Evolutionary conservation across 2,797 vertebrate genomes (phyloP), one percentile per base, ranked within the genome.

Genomic region (Hemitrygon akajei): DNA sequence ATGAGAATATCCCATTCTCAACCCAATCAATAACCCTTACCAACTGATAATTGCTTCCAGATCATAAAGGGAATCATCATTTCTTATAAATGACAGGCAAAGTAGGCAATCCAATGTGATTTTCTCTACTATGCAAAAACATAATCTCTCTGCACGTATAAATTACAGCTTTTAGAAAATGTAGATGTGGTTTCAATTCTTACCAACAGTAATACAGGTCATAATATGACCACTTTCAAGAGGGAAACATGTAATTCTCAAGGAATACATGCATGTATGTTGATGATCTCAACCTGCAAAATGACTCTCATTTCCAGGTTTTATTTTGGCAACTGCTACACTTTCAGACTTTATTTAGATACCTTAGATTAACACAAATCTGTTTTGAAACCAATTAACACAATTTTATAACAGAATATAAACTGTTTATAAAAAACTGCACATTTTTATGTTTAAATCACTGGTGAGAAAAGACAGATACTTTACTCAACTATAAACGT

Each of bases 301-400:
- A 87, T 37, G 40, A 82, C 47, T 82, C 9, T 82, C 47, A 56
- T 87, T 14, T 63, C 3, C 58, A 87, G 25, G 16, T 84, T 18
- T 34, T 63, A 63, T 27, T 63, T 60, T 60, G 63, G 7, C 30
- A 87, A 63, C 27, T n/a, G 14, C 2, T 63, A 30, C 60, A 14
- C 4, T 63, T 87, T 63, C 56, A n/a, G 63, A n/a, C 56, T 63
- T 87, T 87, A 1, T 58, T 87, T 30, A n/a, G 84, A 87, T 87
- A n/a, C 60, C 63, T n/a, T 58, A 87, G 58, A 30, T 87, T 63
- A 12, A 87, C 60, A 56, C 34, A 16, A 2, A 79, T 79, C 30
- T 79, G n/a, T 34, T 79, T 87, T 30, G n/a, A 87, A 87, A 66
- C 84, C 84, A 87, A 87, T 87, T 87, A 63, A 87, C 58, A 34